Percentiles rank a stretch among this genome's conserved stretches.
Conservation (phyloP, 2,113 vertebrate genomes). For the Cyanocitta stelleri region DNA sequence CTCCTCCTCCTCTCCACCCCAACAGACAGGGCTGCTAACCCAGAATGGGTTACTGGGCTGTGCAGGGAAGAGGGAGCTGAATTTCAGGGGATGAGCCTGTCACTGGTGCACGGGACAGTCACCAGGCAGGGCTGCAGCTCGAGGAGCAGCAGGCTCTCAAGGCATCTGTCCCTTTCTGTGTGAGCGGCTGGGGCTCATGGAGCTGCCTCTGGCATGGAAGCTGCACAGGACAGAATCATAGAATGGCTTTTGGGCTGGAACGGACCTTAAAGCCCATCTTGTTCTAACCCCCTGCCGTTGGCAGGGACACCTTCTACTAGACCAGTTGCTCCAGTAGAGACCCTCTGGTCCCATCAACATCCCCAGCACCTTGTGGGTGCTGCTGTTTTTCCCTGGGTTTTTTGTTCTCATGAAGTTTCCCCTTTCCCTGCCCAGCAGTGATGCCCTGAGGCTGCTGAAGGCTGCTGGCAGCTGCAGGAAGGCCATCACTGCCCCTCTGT, state of each 20-base stretch:
- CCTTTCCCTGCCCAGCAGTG: background rate
- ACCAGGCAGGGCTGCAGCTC: background rate
- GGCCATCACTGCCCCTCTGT: fast-evolving
- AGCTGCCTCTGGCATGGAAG: fast-evolving
- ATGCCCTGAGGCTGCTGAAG: background rate
- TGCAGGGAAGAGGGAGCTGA: background rate
- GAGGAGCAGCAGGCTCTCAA: background rate
- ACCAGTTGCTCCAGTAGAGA: background rate
- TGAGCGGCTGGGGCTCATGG: fast-evolving
- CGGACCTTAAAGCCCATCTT: background rate
- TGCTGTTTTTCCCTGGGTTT: background rate
- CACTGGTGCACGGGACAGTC: fast-evolving
- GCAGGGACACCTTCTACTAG: background rate
- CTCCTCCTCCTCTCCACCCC: background rate
- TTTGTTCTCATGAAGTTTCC: background rate
- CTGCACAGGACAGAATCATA: fast-evolving
- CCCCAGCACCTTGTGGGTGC: background rate
- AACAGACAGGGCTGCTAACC: fast-evolving
- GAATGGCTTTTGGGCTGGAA: background rate
- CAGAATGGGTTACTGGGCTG: fast-evolving
- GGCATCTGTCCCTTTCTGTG: background rate
- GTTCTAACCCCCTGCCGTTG: background rate
- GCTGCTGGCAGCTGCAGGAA: background rate
- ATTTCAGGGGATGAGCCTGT: fast-evolving
- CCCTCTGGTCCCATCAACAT: fast-evolving